Evolutionary conservation across 1,140 invertebrate species (phyloP), one percentile per base, ranked within the genome.

Genomic region (Cataglyphis hispanica): DNA sequence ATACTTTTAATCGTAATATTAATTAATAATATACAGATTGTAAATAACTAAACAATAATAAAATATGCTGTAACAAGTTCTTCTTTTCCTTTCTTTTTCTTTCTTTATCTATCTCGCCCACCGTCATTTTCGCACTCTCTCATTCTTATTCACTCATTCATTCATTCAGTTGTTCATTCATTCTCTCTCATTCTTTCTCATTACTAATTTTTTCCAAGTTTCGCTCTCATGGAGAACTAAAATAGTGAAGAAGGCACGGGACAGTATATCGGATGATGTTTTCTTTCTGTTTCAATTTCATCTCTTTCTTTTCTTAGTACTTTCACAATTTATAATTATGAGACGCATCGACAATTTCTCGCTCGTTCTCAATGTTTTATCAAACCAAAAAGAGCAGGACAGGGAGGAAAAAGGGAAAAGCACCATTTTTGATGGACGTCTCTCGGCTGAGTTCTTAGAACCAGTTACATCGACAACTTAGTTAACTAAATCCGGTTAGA

Each of bases 1-100:
- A 94, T 94, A 94, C 91, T 94, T 94, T 94, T 95, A 95, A 95
- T 94, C 90, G 88, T 94, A 94, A 93, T 94, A 94, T 94, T 94
- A 93, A 92, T 94, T 92, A 93, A 94, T 93, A 95, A 94, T 95
- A 95, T 95, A 95, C 94, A 95, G 92, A 92, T 93, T 94, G 94
- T 94, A 94, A 95, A 95, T 95, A 93, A 94, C 91, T 94, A 95
- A 95, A 94, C 91, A 93, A 95, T 94, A 94, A 95, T 94, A 95
- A 95, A 94, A 94, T 93, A 94, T 93, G 93, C 91, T 94, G 92
- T 94, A 95, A 94, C 93, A 94, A 94, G 90, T 92, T 92, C 74
- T 88, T 91, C 80, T 84, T 78, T 58, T 81, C 64, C 63, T 75
- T 77, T 58, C 37, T 56, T 50, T 66, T 27, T 77, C 58, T 72